Evolutionary conservation across 1,140 invertebrate species (phyloP), one percentile per base, ranked within the genome.

Genomic region (Drosophila nikananu): DNA sequence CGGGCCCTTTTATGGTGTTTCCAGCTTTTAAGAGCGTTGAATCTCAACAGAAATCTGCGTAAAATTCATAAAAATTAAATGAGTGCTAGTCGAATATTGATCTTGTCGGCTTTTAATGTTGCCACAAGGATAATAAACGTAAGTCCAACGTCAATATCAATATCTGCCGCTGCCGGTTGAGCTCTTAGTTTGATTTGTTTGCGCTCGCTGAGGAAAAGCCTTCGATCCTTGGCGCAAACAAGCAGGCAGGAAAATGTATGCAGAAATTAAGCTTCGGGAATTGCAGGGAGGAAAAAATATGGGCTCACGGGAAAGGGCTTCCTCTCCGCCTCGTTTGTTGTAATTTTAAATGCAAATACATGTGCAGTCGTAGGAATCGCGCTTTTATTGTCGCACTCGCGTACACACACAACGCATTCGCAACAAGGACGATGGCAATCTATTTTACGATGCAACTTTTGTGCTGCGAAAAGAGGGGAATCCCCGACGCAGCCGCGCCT

Each of bases 271-370:
- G 75, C 64, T 12, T 10, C 49, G 44, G 60, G 55, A 25, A 44
- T 35, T 48, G 54, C 42, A 41, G 62, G n/a, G 39, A 7, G n/a
- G n/a, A 58, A 58, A 72, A 71, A 71, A 62, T 12, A 19, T 10
- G 23, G 48, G 25, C 46, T 35, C 37, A n/a, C 15, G 52, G 13
- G 19, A 42, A 15, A 30, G 39, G 12, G 8, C 19, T n/a, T 7
- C 52, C 42, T 10, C 19, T 6, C 8, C 21, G 2, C 57, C 41
- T 32, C 55, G 64, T 35, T 63, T 74, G 68, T 63, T 61, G 83
- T 60, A 75, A 75, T 86, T 77, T 81, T 76, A 59, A 86, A 86
- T 86, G 83, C 68, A 86, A 81, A 81, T 79, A 81, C 70, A 75
- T 73, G 63, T 63, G 64, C 52, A 41, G 52, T 44, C 30, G 68